Base-by-base conservation (phyloP, 92 coral and sea anemone genomes). In the Heteractis magnifica region DNA sequence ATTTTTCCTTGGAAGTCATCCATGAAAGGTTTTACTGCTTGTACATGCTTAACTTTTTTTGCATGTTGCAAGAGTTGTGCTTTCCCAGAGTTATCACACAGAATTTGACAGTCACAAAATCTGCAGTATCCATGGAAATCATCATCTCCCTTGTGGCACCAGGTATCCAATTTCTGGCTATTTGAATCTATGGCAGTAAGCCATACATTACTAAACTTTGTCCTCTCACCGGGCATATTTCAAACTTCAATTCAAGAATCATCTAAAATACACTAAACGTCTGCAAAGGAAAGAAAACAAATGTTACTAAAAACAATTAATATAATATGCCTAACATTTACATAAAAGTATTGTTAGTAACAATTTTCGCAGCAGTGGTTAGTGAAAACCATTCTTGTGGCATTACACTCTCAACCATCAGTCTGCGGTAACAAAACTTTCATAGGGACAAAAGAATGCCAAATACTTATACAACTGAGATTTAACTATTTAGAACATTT, bases 101-200 rank as follows among this genome's bases (percentile, higher is more conserved):
- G 79, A 79, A 89, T 65, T 72, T 84, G 72, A 76, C 75, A 8
- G 51, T 89, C 89, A 68, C 89, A 89, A 65, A 85, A 70, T 18
- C 89, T 6, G 21, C 87, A 89, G 85, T 89, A 89, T 55, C 81
- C 92, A 75, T 77, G 89, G 77, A 79, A 85, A 68, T 85, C 87
- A 85, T 84, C 89, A 13, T 51, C 53, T 81, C 92, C 89, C 79
- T 85, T 89, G 49, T 59, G 65, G 74, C 86, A 82, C 89, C 88
- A 85, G 52, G 71, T 74, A 52, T 82, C 79, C 68, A 89, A 77
- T 70, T 60, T 86, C 80, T 86, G 88, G 79, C 75, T 75, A 81
- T 90, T 90, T 64, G 80, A 65, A 88, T 84, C 78, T 89, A 86
- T 78, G 62, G 82, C 71, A 86, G 84, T 79, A 80, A 80, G 88